Evolutionary conservation across 2,888 invertebrate species (phyloP), one percentile per base, ranked within the genome.

Genomic region (Nemotelus nigrinus): DNA sequence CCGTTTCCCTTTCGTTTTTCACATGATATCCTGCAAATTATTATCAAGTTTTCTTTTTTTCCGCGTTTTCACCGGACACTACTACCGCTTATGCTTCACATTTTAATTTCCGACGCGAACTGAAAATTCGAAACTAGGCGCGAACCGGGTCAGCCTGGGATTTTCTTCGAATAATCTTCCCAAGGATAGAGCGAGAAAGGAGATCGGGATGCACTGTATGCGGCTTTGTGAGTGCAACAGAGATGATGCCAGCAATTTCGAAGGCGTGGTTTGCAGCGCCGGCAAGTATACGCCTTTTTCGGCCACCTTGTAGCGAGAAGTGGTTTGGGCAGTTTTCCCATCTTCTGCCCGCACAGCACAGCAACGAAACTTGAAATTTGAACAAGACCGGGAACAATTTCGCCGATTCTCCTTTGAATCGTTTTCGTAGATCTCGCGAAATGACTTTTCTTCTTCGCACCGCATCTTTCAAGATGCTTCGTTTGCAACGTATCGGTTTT

Each of bases 21-120:
- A 25, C 25, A 25, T 25, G 25, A 25, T 25, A 25, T 25, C 25
- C 25, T 25, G 25, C 25, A 25, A 25, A 25, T 25, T 25, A 25
- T 25, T 25, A 25, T 25, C 25, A 25, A 25, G 25, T 25, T 25
- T 25, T 25, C 25, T 25, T 25, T 25, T 25, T 25, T 25, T 25
- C 25, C 25, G 25, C 25, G 25, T 25, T 25, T 25, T 25, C 25
- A 25, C 25, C 25, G 25, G 25, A 25, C 25, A 25, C 25, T 25
- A 25, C 25, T 25, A 25, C 53, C 53, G 53, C 43, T 65, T 67
- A 60, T 72, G 48, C 63, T 63, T 48, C 74, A 74, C 74, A 74
- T 60, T 74, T 74, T 60, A 74, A 74, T 74, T 74, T 63, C 60
- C 74, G 74, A 74, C 60, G 74, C 74, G 48, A 74, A 74, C 74